phyloP scores from a whole-genome alignment of 2,888 invertebrate species.

The Thelaira solivaga region DNA sequence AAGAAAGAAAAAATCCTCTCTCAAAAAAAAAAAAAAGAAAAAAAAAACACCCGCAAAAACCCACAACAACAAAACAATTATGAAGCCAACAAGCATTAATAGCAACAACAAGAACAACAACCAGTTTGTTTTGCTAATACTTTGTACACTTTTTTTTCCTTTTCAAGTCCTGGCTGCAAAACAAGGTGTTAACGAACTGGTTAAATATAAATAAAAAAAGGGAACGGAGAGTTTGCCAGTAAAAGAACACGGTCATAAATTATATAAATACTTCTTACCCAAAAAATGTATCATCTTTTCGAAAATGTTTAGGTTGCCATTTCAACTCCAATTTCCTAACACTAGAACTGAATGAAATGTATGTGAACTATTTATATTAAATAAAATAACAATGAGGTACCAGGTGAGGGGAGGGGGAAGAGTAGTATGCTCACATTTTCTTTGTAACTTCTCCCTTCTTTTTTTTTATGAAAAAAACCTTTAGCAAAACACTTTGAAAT shows the following conservation, averaged over 20 bases:
- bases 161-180: neutral
- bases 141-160: neutral
- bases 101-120: neutral
- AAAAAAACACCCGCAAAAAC: neutral
- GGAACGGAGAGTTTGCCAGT: no score
- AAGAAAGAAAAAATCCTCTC: neutral
- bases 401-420: no score
- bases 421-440: no score
- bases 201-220: no score
- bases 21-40: neutral
- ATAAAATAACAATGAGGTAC: no score
- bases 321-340: slow-evolving; percentile 17
- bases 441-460: no score
- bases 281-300: slow-evolving; percentile 19
- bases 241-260: slow-evolving; percentile 12
- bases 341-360: slow-evolving; percentile 22
- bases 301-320: slow-evolving; percentile 21
- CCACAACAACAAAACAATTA: neutral
- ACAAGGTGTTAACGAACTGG: slow-evolving; percentile 17
- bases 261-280: slow-evolving; percentile 6
- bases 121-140: neutral
- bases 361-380: slow-evolving; percentile 9
- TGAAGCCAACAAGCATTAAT: neutral
- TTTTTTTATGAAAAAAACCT: no score
- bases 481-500: no score